A percentile compares a stretch with the other conserved stretches of the same genome.
Evolutionary conservation across 2,113 vertebrate species (phyloP).

Genomic region (Scopus umbretta): DNA sequence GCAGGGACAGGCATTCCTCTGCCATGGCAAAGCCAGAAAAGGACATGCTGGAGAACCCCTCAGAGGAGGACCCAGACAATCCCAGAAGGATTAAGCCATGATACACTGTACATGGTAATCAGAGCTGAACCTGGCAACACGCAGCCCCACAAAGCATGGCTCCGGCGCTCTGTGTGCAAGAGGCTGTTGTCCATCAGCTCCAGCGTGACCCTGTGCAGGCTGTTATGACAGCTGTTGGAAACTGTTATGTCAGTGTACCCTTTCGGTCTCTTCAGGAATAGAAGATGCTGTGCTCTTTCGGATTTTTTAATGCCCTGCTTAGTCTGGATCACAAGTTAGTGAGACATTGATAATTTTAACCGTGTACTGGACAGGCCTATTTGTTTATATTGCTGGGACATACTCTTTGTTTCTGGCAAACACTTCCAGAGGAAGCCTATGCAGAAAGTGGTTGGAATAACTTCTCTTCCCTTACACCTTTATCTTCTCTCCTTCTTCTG

Average conservation of each 20-base stretch:
- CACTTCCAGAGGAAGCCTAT: neutral
- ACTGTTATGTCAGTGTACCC: slow-evolving; percentile 61
- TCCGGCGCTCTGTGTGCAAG: neutral
- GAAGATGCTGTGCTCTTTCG: slow-evolving; percentile 37
- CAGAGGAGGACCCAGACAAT: neutral
- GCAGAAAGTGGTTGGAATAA: neutral
- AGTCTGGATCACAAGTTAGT: slow-evolving; percentile 24
- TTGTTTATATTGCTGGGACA: neutral
- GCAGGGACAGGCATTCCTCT: neutral
- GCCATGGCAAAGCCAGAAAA: slow-evolving; percentile 37
- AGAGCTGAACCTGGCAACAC: neutral
- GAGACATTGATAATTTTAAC: slow-evolving; percentile 37
- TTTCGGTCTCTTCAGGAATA: slow-evolving; percentile 51
- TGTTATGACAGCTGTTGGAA: slow-evolving; percentile 71
- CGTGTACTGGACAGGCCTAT: neutral
- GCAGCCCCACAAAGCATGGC: neutral
- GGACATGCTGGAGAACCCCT: neutral
- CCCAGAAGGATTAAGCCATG: neutral
- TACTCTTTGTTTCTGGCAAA: neutral
- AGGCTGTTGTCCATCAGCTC: slow-evolving; percentile 58
- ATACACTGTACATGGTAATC: neutral
- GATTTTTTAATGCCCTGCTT: slow-evolving; percentile 18
- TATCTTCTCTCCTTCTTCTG: neutral
- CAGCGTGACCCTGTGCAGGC: neutral
- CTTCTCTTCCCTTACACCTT: neutral